Evolutionary conservation across 2,888 invertebrate species (phyloP), one percentile per base, ranked within the genome.

Genomic region (Drosophila fulvimacula): DNA sequence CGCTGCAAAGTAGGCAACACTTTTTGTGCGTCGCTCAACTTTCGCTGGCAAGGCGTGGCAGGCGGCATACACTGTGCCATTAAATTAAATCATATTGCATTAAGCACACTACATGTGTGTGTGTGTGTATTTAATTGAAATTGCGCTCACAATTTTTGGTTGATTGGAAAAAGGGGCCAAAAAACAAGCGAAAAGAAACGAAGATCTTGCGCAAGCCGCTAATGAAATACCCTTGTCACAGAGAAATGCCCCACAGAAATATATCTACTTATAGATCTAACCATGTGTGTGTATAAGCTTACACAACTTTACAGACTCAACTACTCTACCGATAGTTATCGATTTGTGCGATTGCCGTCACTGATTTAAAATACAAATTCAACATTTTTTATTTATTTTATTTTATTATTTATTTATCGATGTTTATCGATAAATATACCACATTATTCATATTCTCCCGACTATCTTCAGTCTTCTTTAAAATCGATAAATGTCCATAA

Each of bases 1-100:
- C 74, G 51, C 79, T 62, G 61, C 24, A 74, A 79, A 74, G 76
- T 67, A 77, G 69, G 76, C 76, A 77, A 68, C 79, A 66, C 66
- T 70, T 67, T 68, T 70, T 63, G 67, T 76, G 49, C 36, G 36
- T 39, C 49, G 32, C 21, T 46, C 61, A 68, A 79, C 73, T 75
- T 82, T 76, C 65, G 56, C 65, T 62, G 34, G 17, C 38, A n/a
- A 15, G 32, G 41, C 36, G 21, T 32, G 36, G n/a, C 38, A 19
- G 36, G 34, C 56, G 61, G 55, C 70, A 82, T 64, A 71, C 64
- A 69, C 75, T 58, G 70, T 39, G 66, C 78, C 74, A 69, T 78
- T 83, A 75, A 75, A 81, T 81, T 81, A 76, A 84, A 83, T 82
- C 87, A 82, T 82, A 81, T 87, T 84, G 82, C 73, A 72, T 76